A percentile compares a stretch with the other conserved stretches of the same genome.
phyloP scores from a whole-genome alignment of 2,888 invertebrate genomes.

The Noctua janthina region DNA sequence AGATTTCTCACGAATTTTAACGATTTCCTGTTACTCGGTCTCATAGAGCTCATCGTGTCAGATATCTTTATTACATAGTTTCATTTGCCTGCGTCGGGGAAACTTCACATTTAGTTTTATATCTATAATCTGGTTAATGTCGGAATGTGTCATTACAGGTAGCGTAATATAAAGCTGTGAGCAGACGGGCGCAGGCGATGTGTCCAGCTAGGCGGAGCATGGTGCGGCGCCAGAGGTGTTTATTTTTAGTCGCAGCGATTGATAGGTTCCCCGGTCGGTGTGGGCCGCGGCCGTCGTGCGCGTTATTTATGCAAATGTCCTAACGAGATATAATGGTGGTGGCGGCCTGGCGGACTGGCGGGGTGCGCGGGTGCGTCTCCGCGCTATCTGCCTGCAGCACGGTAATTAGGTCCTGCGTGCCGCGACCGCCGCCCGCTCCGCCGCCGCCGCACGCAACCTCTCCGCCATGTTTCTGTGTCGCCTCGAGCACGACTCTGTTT shows the following conservation, averaged over 20 bases:
- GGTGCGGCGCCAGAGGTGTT: constrained; percentile 78
- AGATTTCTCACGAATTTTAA: constrained; percentile 89
- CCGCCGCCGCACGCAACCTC: constrained; percentile 73
- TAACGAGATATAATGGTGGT: constrained; percentile 88
- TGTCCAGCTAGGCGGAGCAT: constrained; percentile 68
- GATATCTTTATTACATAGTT: constrained; percentile 87
- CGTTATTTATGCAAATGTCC: constrained; percentile 89
- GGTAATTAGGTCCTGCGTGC: constrained; percentile 89
- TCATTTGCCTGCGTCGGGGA: constrained; percentile 81
- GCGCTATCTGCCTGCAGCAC: constrained; percentile 82
- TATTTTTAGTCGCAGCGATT: constrained; percentile 87
- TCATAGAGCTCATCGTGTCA: constrained; percentile 81
- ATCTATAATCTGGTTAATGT: constrained; percentile 85
- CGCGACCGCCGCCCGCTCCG: constrained; percentile 70
- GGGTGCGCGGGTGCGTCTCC: constrained; percentile 80
- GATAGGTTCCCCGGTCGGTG: constrained; percentile 84
- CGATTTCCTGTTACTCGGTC: constrained; percentile 87
- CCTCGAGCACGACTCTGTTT: constrained; percentile 87
- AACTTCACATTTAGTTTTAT: constrained; percentile 78
- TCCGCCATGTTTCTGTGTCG: constrained; percentile 86
- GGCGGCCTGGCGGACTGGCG: constrained; percentile 57
- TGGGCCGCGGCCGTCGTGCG: constrained; percentile 81
- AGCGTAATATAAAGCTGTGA: constrained; percentile 77
- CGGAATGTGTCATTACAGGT: constrained; percentile 82
- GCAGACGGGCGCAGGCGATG: constrained; percentile 66